phyloP scores from a whole-genome alignment of 2,888 invertebrate species.

The Meiosimyza decipiens region DNA sequence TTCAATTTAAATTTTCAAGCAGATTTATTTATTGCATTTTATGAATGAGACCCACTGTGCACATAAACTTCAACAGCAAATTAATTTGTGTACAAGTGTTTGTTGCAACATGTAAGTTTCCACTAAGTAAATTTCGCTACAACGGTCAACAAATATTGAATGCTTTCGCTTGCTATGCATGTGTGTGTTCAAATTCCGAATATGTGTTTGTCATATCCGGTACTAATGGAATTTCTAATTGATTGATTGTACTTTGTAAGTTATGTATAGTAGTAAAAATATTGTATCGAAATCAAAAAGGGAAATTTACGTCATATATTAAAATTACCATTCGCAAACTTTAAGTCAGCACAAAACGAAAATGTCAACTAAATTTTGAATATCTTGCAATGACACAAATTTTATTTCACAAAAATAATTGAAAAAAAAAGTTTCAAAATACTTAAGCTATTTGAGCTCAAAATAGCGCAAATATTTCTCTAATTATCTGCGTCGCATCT shows the following conservation, averaged over 20 bases:
- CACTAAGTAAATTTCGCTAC: not conserved
- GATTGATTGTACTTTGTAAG: slow-evolving; percentile 47
- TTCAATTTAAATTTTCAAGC: no score
- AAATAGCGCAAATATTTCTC: slow-evolving; percentile 8
- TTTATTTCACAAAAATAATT: not conserved
- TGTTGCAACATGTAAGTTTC: not conserved
- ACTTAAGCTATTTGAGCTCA: not conserved
- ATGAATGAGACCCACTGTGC: not conserved
- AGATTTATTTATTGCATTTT: no score
- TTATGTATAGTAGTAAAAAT: not conserved
- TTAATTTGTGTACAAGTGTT: not conserved
- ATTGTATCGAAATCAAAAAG: not conserved
- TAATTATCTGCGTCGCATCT: slow-evolving; percentile 8
- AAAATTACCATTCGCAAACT: not conserved
- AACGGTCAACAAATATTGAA: not conserved
- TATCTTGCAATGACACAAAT: not conserved
- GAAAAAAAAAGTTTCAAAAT: not conserved
- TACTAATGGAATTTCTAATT: slow-evolving; percentile 55
- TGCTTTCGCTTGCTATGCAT: not conserved
- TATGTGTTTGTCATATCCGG: slow-evolving; percentile 53
- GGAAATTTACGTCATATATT: not conserved
- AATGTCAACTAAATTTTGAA: not conserved
- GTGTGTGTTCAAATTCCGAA: slow-evolving; percentile 33
- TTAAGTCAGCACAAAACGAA: not conserved
- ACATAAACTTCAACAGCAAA: not conserved